A percentile compares a stretch with the other conserved stretches of the same genome.
Conservation (phyloP, 2,113 vertebrate species). For the Gymnocephalus cernua region DNA sequence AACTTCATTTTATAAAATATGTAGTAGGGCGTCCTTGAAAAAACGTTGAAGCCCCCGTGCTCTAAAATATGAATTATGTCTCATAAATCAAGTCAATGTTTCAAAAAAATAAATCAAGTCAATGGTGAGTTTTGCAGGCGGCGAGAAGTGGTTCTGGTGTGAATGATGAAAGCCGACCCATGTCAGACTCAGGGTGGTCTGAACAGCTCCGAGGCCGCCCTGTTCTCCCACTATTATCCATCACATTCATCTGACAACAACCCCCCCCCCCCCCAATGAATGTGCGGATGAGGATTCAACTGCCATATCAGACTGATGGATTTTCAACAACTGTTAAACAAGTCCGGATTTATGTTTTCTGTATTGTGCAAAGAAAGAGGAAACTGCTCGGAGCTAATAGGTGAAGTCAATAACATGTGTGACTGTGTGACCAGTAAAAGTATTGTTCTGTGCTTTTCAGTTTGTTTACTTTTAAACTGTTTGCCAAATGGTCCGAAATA, state of each 20-base stretch:
- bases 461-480: conserved; percentile 15
- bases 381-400: background rate
- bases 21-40: no score
- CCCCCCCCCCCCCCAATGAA: background rate
- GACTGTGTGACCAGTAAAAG: background rate
- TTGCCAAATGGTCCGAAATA: conserved; percentile 7
- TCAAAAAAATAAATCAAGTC: background rate
- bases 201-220: background rate
- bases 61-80: background rate
- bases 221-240: conserved; percentile 1
- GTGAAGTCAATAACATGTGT: background rate
- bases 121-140: background rate
- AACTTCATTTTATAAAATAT: no score
- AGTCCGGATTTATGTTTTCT: conserved; percentile 27
- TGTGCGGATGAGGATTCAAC: background rate
- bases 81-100: background rate
- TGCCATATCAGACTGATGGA: conserved; percentile 14
- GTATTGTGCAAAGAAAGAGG: background rate
- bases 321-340: conserved; percentile 43
- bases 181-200: conserved; percentile 1
- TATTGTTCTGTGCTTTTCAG: conserved; percentile 7
- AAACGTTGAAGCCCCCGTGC: background rate
- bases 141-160: background rate
- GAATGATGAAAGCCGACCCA: background rate
- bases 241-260: conserved; percentile 26